Evolutionary conservation across 2,888 invertebrate genomes (phyloP).

Genomic region (Scaptomyza flava): DNA sequence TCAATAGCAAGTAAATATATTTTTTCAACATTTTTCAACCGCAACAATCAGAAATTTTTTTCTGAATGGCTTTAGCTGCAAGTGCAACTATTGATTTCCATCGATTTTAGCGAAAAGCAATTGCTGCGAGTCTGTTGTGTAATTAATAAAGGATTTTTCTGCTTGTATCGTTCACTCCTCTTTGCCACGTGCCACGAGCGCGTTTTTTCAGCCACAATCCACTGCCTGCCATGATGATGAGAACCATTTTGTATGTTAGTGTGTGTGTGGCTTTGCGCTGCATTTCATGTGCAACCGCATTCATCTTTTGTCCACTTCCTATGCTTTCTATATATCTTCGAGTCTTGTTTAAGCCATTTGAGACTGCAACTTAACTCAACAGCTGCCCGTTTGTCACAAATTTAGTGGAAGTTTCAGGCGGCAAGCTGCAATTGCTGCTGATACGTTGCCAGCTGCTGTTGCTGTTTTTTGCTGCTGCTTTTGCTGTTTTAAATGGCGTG

Average conservation of each 20-base stretch:
- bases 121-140: not conserved
- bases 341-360: conserved; percentile 40
- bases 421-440: conserved; percentile 21
- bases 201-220: not conserved
- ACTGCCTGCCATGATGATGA: conserved; percentile 29
- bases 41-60: not conserved
- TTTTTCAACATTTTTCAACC: not conserved
- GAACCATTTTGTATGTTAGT: conserved; percentile 21
- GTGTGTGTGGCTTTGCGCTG: conserved; percentile 36
- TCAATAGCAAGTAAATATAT: not conserved
- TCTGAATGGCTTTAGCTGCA: not conserved
- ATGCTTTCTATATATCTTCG: not conserved
- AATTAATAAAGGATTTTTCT: conserved; percentile 4
- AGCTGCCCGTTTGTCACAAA: conserved; percentile 71
- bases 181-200: not conserved
- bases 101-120: conserved; percentile 6
- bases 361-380: conserved; percentile 58
- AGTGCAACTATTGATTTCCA: not conserved
- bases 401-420: conserved; percentile 47
- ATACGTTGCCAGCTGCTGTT: conserved; percentile 18
- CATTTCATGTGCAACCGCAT: conserved; percentile 68
- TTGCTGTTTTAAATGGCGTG: conserved; percentile 59
- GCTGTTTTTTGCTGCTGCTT: conserved; percentile 14
- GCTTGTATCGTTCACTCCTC: not conserved
- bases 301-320: conserved; percentile 21